A percentile compares a stretch with the other conserved stretches of the same genome.
These are phyloP conservation scores for Meiosimyza platycephala DNA, from an alignment of 2,888 invertebrate species.

Conservation along the genomic window DNA sequence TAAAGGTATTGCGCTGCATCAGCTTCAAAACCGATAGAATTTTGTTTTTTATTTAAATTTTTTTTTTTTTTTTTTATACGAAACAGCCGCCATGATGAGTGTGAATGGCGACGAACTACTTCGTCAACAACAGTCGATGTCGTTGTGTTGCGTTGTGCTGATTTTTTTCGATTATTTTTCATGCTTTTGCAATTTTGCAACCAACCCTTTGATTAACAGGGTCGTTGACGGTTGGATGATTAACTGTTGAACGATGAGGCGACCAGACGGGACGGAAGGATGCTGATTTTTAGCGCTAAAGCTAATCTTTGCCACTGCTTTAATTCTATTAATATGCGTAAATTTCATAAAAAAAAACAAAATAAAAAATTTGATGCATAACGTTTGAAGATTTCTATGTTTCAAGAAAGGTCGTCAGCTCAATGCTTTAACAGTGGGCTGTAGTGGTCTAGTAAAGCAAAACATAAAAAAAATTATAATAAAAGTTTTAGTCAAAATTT, in stretches of 20 bases:
- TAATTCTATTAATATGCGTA: constrained; percentile 7
- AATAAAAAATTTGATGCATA: no score
- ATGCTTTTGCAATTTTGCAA: constrained; percentile 34
- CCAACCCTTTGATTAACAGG: constrained; percentile 36
- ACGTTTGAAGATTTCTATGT: no score
- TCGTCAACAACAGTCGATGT: constrained; percentile 10
- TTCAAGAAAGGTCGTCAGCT: no score
- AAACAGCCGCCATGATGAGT: constrained; percentile 33
- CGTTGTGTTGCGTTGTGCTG: not conserved
- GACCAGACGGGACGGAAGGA: constrained; percentile 1
- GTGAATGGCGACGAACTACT: constrained; percentile 28
- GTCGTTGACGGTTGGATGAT: constrained; percentile 29
- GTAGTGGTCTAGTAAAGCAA: no score
- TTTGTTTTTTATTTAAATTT: not conserved
- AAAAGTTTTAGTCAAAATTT: no score
- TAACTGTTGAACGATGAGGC: not conserved
- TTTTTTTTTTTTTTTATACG: not conserved
- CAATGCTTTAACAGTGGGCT: no score
- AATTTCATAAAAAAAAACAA: no score
- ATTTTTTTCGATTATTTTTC: constrained; percentile 10
- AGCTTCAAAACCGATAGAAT: not conserved
- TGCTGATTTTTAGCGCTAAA: no score
- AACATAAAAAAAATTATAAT: no score
- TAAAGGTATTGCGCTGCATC: not conserved
- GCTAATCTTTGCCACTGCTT: constrained; percentile 19